A percentile compares a stretch with the other conserved stretches of the same genome.
Conservation (phyloP, 1,140 invertebrate species). For the Ditylenchus dipsaci region DNA sequence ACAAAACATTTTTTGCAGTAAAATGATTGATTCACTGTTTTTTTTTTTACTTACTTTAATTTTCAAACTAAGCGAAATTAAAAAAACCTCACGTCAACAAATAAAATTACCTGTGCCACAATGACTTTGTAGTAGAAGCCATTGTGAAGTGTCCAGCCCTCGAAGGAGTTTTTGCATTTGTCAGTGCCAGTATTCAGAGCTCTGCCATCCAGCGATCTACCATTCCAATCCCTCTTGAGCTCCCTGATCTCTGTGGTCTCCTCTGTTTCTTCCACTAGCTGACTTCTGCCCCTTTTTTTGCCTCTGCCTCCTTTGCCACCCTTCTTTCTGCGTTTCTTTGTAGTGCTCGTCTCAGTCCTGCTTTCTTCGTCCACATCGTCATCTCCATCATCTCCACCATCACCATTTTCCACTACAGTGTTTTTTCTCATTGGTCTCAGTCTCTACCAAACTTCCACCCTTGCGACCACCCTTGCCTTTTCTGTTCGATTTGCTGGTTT, state of each 20-base stretch:
- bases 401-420: no score
- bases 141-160: neutral
- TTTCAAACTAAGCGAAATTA: no score
- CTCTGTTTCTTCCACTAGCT: neutral
- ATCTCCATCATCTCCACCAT: no score
- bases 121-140: conserved; percentile 3
- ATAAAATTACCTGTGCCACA: neutral
- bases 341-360: neutral
- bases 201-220: neutral
- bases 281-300: neutral
- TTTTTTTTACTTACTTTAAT: no score
- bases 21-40: no score
- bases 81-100: no score
- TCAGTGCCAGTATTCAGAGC: neutral
- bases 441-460: no score
- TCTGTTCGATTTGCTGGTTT: no score
- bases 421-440: no score
- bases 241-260: neutral
- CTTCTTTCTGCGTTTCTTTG: neutral
- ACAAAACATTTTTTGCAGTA: no score
- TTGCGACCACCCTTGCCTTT: no score
- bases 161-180: neutral
- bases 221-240: neutral
- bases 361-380: neutral
- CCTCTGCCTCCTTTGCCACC: neutral